phyloP scores from a whole-genome alignment of 2,113 vertebrate genomes.

The Psettodes erumei region DNA sequence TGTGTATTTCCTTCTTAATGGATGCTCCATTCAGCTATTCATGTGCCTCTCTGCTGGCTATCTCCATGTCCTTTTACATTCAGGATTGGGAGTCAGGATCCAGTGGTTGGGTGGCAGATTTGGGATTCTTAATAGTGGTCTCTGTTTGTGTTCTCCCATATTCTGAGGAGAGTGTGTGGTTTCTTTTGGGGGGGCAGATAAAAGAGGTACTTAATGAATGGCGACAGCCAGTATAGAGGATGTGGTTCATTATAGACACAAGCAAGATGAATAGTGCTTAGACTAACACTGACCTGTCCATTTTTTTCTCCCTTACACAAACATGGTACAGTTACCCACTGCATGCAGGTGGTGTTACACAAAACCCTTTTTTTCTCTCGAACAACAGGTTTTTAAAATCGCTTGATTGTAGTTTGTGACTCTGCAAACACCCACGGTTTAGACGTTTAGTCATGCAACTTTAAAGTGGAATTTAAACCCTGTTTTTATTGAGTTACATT shows the following conservation, averaged over 20 bases:
- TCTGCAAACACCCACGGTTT: conserved; percentile 11
- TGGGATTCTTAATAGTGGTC: conserved; percentile 71
- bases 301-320: conserved; percentile 62
- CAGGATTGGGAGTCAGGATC: conserved; percentile 58
- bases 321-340: conserved; percentile 49
- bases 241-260: conserved; percentile 86
- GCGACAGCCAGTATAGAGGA: conserved; percentile 80
- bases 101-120: conserved; percentile 69
- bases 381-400: conserved; percentile 24
- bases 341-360: conserved; percentile 63
- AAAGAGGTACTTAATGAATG: conserved; percentile 83
- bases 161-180: conserved; percentile 69
- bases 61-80: conserved; percentile 27
- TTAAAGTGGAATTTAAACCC: conserved; percentile 21
- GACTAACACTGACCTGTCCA: conserved; percentile 73
- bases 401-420: conserved; percentile 38
- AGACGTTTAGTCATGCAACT: conserved; percentile 4
- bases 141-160: conserved; percentile 71
- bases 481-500: conserved; percentile 29
- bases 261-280: conserved; percentile 79
- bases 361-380: conserved; percentile 16
- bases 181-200: conserved; percentile 75
- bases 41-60: conserved; percentile 32
- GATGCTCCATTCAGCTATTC: conserved; percentile 51
- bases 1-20: conserved; percentile 52